Evolutionary conservation across 2,113 vertebrate species (phyloP).

Genomic region (Apeltes quadracus): DNA sequence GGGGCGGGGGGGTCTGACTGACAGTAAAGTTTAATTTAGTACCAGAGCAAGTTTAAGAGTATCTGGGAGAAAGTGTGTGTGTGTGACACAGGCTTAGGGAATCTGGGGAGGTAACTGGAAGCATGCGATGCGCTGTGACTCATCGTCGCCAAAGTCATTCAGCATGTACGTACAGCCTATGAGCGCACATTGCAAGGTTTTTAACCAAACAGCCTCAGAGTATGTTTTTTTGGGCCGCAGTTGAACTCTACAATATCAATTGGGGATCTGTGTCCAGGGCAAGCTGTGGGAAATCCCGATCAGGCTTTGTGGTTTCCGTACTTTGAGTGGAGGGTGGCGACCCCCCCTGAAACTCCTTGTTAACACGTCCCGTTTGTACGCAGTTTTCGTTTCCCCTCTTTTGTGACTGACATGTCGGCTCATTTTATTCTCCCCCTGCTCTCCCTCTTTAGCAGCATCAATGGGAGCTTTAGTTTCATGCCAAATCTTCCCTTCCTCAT

Average conservation of each 20-base stretch:
- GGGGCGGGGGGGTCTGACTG: conserved; percentile 64
- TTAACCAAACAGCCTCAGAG: background rate
- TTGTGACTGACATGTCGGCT: conserved; percentile 45
- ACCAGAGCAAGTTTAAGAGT: conserved; percentile 34
- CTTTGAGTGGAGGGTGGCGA: conserved; percentile 39
- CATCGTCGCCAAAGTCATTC: conserved; percentile 41
- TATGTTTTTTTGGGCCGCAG: background rate
- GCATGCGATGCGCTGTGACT: conserved; percentile 54
- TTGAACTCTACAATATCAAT: conserved; percentile 15
- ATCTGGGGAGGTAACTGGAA: conserved; percentile 49
- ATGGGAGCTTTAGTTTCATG: conserved; percentile 49
- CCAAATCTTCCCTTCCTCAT: conserved; percentile 39
- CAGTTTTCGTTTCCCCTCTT: conserved; percentile 14
- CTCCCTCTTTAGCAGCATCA: conserved; percentile 27
- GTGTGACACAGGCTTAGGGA: conserved; percentile 34
- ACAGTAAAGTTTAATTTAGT: conserved; percentile 65
- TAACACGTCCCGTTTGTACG: conserved; percentile 70
- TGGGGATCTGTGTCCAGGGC: conserved; percentile 11
- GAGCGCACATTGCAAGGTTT: conserved; percentile 32
- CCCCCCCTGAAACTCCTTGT: conserved; percentile 58
- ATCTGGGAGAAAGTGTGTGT: conserved; percentile 25
- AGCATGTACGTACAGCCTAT: conserved; percentile 34
- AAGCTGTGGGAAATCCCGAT: conserved; percentile 49
- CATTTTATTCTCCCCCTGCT: conserved; percentile 36
- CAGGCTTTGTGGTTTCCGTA: conserved; percentile 54